Evolutionary conservation across 92 coral and sea anemone species (phyloP).

Genomic region (Pocillopora grandis): DNA sequence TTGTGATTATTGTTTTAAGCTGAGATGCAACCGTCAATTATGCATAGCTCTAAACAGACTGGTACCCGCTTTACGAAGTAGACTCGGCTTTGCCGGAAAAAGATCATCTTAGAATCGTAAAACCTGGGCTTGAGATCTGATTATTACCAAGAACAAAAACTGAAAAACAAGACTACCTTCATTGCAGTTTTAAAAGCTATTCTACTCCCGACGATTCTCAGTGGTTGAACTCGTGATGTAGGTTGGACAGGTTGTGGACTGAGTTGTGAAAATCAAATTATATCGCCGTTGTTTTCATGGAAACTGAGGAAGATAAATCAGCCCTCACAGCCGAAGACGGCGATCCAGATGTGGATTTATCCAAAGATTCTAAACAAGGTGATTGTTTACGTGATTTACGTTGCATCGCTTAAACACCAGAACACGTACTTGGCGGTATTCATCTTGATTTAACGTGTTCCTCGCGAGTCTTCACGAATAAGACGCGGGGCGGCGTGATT

Average conservation of each 20-base stretch:
- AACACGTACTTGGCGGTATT: neutral
- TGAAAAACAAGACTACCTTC: neutral
- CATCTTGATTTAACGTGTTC: neutral
- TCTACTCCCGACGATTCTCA: neutral
- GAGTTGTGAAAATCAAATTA: too few species aligned
- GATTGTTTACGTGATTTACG: neutral
- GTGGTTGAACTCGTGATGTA: neutral
- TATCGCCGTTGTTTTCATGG: conserved; percentile 1
- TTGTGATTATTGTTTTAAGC: neutral
- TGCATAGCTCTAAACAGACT: conserved; percentile 18
- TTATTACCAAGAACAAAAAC: neutral
- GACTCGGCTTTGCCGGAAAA: neutral
- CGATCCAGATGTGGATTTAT: neutral
- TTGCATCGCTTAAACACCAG: neutral
- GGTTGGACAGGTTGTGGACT: neutral
- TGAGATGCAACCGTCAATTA: conserved; percentile 12
- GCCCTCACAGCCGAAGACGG: neutral
- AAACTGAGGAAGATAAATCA: conserved; percentile 1
- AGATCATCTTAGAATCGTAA: neutral
- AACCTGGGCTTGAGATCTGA: neutral
- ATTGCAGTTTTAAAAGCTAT: neutral
- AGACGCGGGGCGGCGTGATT: neutral
- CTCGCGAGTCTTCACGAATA: neutral
- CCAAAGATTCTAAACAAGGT: conserved; percentile 16
- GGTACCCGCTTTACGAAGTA: conserved; percentile 31